These are phyloP conservation scores for Xanthia togata DNA, from an alignment of 2,888 invertebrate species.

Conservation along the genomic window DNA sequence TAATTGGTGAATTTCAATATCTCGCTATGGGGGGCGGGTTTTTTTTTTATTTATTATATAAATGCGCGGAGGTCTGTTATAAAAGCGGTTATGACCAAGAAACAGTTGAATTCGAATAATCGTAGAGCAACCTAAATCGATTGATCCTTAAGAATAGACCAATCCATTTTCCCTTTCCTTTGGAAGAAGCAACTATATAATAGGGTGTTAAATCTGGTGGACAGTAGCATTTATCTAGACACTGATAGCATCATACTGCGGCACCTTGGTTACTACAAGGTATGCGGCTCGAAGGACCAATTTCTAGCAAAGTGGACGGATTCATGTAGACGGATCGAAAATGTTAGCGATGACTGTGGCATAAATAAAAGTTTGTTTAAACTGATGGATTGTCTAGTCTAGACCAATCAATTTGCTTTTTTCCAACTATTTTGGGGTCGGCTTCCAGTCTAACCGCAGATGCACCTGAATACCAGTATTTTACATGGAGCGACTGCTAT, in stretches of 20 bases:
- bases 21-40: conserved; percentile 64
- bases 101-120: conserved; percentile 13
- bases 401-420: no score
- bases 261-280: conserved; percentile 20
- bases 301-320: conserved; percentile 46
- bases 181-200: conserved; percentile 18
- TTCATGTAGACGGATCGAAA: conserved; percentile 19
- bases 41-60: conserved; percentile 23
- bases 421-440: no score
- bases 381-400: not conserved
- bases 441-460: no score
- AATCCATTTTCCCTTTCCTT: conserved; percentile 33
- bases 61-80: conserved; percentile 16
- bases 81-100: conserved; percentile 5
- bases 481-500: no score
- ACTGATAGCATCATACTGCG: conserved; percentile 42
- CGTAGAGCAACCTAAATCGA: conserved; percentile 5
- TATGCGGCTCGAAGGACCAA: conserved; percentile 49
- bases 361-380: conserved; percentile 27
- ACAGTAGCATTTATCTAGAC: conserved; percentile 43
- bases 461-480: no score
- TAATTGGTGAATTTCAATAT: conserved; percentile 74
- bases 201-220: conserved; percentile 41
- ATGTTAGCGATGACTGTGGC: conserved; percentile 26
- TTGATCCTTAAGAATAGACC: conserved; percentile 31